These are phyloP conservation scores for Abrostola triplasia DNA, from an alignment of 2,888 invertebrate genomes.

Conservation along the genomic window DNA sequence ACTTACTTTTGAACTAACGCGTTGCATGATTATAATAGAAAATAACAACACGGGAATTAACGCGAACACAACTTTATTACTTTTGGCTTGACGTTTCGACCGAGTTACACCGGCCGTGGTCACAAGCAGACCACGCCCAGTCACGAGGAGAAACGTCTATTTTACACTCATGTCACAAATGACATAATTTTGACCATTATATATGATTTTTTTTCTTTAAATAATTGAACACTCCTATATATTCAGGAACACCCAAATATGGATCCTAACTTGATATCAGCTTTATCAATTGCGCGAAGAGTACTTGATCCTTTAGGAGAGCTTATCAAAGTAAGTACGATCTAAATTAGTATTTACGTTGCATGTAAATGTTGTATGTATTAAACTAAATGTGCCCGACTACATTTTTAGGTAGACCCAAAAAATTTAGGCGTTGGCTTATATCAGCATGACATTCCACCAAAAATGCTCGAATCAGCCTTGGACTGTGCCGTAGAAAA, in stretches of 20 bases:
- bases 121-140: no score
- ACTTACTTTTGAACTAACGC: no score
- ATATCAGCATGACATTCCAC: constrained; percentile 97
- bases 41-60: no score
- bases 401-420: constrained; percentile 91
- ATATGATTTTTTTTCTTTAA: no score
- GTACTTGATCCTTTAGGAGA: constrained; percentile 97
- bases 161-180: no score
- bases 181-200: no score
- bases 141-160: no score
- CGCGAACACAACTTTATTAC: no score
- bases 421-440: constrained; percentile 98
- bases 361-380: neutral
- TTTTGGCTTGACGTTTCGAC: no score
- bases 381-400: neutral
- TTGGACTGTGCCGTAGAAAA: constrained; percentile 95
- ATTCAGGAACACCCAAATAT: constrained; percentile 93
- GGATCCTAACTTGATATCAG: constrained; percentile 93
- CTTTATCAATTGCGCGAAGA: constrained; percentile 94
- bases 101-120: no score
- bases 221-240: no score
- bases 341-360: neutral
- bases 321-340: constrained; percentile 91
- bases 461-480: constrained; percentile 91
- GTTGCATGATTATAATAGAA: no score